Percentiles rank a stretch among this genome's conserved stretches.
phyloP scores from a whole-genome alignment of 2,888 invertebrate genomes.

The Oscheius myriophilus region DNA sequence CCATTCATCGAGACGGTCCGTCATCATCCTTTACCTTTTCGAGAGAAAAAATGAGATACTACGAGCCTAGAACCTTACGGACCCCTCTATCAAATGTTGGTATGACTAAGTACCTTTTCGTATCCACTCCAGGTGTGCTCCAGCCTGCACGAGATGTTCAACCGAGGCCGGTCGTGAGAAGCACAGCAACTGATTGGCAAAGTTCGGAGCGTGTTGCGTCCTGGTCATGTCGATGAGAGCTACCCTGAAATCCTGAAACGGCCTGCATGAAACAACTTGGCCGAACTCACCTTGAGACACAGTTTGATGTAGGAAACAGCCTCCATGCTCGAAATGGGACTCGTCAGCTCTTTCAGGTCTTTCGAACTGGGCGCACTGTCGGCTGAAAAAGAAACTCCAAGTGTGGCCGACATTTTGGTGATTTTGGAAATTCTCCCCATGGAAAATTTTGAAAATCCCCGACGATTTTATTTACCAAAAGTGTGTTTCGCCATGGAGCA shows the following conservation, averaged over 20 bases:
- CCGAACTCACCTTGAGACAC: slow-evolving; percentile 31
- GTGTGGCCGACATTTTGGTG: too few species aligned
- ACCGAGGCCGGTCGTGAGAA: slow-evolving; percentile 48
- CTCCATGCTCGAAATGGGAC: slow-evolving; percentile 45
- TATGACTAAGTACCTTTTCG: neutral
- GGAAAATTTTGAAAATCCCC: too few species aligned
- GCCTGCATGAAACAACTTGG: neutral
- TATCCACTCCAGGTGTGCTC: slow-evolving; percentile 35
- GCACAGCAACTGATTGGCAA: slow-evolving; percentile 52
- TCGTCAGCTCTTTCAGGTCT: slow-evolving; percentile 29
- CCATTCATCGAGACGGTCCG: too few species aligned
- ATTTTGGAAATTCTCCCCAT: too few species aligned
- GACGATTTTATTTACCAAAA: too few species aligned
- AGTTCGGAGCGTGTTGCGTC: slow-evolving; percentile 46
- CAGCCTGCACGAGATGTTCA: slow-evolving; percentile 42
- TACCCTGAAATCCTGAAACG: slow-evolving; percentile 56
- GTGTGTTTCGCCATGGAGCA: too few species aligned
- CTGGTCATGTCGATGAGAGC: slow-evolving; percentile 49
- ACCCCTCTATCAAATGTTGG: too few species aligned
- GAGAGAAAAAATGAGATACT: too few species aligned
- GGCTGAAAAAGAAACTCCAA: slow-evolving; percentile 43
- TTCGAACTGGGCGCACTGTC: slow-evolving; percentile 17
- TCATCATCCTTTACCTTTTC: too few species aligned
- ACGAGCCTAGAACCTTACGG: too few species aligned
- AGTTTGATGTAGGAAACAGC: slow-evolving; percentile 37